phyloP scores from a whole-genome alignment of 2,888 invertebrate species.

The Trissoscelio sp. region DNA sequence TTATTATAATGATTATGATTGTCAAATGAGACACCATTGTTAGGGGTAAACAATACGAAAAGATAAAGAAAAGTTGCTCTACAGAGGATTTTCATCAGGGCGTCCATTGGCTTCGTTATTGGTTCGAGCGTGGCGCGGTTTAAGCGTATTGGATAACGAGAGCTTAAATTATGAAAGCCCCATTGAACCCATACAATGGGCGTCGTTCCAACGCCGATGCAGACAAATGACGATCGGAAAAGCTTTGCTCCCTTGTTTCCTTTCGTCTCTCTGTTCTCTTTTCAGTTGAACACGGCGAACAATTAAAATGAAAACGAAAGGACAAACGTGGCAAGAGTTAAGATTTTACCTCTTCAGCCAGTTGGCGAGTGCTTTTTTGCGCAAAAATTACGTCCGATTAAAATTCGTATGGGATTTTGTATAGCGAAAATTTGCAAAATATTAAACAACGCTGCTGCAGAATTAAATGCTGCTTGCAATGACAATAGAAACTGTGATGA shows the following conservation, averaged over 20 bases:
- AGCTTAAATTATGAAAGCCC: conserved; percentile 73
- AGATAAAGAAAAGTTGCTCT: conserved; percentile 57
- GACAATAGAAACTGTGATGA: conserved; percentile 20
- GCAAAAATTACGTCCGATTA: neutral
- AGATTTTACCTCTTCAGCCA: conserved; percentile 42
- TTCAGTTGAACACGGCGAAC: conserved; percentile 66
- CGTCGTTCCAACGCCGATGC: conserved; percentile 66
- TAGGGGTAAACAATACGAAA: conserved; percentile 54
- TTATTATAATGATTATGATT: conserved; percentile 50
- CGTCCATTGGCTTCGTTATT: conserved; percentile 74
- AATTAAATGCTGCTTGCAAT: conserved; percentile 18
- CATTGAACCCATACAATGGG: conserved; percentile 72
- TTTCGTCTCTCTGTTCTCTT: conserved; percentile 63
- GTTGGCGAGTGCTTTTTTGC: neutral
- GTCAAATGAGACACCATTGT: conserved; percentile 46
- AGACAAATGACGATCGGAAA: conserved; percentile 69
- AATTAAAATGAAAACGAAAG: conserved; percentile 68
- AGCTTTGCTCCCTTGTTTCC: conserved; percentile 66
- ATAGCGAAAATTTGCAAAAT: conserved; percentile 2
- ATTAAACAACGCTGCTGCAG: conserved; percentile 5
- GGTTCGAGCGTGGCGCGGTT: conserved; percentile 72
- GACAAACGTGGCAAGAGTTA: conserved; percentile 64
- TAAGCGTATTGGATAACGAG: conserved; percentile 75
- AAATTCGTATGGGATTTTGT: neutral
- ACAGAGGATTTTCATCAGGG: conserved; percentile 57